Evolutionary conservation across 2,113 vertebrate genomes (phyloP).

Genomic region (Heterotilapia buettikoferi): DNA sequence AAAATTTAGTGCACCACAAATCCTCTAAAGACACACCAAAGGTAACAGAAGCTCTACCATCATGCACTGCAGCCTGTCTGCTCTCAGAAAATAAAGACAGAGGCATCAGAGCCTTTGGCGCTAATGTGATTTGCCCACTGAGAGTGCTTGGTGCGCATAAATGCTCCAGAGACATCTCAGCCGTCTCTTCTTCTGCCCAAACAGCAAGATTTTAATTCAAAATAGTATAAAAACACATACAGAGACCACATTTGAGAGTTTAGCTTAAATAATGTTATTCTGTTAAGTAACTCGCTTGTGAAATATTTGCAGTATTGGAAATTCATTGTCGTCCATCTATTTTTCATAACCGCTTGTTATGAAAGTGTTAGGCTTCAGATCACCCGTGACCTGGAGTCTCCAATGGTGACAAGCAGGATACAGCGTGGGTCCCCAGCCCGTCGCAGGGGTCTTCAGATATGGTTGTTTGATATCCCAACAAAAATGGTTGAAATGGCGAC

Average conservation of each 20-base stretch:
- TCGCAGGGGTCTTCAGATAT: background rate
- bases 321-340: background rate
- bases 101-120: background rate
- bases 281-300: background rate
- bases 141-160: background rate
- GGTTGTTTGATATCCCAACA: background rate
- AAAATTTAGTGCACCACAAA: background rate
- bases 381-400: background rate
- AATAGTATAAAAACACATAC: background rate
- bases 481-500: background rate
- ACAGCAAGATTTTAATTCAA: background rate
- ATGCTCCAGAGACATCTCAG: background rate
- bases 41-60: background rate
- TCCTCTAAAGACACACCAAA: background rate
- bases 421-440: background rate
- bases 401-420: background rate
- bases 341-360: background rate
- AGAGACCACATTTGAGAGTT: background rate
- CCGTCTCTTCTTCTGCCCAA: background rate
- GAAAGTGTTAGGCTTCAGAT: background rate
- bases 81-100: background rate
- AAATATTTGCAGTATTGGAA: background rate
- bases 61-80: background rate
- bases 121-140: background rate
- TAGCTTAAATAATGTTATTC: background rate